These are phyloP conservation scores for Lingula anatina DNA, from an alignment of 2,888 invertebrate species.

Conservation along the genomic window DNA sequence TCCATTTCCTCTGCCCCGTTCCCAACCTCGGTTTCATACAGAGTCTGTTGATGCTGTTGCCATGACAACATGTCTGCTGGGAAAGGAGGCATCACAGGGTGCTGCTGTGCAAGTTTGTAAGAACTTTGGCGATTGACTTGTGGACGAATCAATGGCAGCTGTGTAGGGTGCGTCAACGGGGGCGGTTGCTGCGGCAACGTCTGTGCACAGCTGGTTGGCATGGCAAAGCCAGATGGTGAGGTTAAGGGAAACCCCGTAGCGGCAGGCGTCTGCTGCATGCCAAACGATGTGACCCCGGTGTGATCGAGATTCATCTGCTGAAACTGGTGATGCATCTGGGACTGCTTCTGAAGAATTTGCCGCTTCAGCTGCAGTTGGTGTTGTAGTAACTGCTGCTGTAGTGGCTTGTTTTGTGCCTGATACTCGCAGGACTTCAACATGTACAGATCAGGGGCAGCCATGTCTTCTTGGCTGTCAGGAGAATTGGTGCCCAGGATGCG, in stretches of 20 bases:
- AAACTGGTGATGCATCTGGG: conserved; percentile 59
- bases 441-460: conserved; percentile 2
- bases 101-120: conserved; percentile 82
- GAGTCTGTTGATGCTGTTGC: no score
- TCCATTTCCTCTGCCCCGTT: no score
- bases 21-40: no score
- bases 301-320: conserved; percentile 37
- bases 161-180: neutral
- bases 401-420: conserved; percentile 25
- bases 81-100: conserved; percentile 72
- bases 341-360: conserved; percentile 75
- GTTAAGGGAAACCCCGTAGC: neutral
- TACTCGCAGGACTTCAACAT: neutral
- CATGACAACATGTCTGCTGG: no score
- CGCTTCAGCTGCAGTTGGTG: conserved; percentile 79
- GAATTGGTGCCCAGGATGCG: conserved; percentile 39
- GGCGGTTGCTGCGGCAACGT: neutral
- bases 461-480: conserved; percentile 22
- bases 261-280: neutral
- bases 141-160: conserved; percentile 45
- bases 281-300: neutral
- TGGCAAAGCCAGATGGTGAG: neutral
- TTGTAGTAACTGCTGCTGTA: conserved; percentile 77
- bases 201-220: neutral
- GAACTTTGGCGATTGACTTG: conserved; percentile 81